Evolutionary conservation across 2,113 vertebrate species (phyloP).

Genomic region (Reinhardtius hippoglossoides): DNA sequence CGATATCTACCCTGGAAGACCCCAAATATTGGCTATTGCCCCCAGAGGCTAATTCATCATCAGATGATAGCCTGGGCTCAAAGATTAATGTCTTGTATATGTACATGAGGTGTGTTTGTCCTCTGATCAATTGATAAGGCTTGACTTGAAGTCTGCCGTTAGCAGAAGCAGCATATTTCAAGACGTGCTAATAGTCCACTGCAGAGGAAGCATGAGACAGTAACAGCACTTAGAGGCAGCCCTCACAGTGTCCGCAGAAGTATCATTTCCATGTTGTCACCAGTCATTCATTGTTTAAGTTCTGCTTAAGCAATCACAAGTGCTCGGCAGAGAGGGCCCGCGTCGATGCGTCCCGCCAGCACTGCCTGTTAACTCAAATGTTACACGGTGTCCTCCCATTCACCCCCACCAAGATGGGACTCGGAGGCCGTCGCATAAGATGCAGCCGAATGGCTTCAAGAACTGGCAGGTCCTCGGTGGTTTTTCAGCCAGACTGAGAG

Average conservation of each 20-base stretch:
- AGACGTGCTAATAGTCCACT: constrained; percentile 39
- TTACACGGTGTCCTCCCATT: constrained; percentile 70
- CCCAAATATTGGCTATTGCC: too few species aligned
- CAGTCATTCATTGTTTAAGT: constrained; percentile 66
- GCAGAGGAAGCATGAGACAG: constrained; percentile 36
- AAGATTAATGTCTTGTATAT: background rate
- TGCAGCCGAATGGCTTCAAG: constrained; percentile 64
- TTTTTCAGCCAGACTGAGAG: constrained; percentile 62
- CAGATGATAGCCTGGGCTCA: too few species aligned
- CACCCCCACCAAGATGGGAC: constrained; percentile 64
- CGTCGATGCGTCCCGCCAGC: constrained; percentile 43
- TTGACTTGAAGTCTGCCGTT: background rate
- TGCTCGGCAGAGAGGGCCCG: constrained; percentile 46
- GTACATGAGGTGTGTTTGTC: background rate
- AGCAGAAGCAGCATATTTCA: constrained; percentile 35
- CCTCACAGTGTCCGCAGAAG: constrained; percentile 47
- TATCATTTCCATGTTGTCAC: constrained; percentile 69
- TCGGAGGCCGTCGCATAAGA: constrained; percentile 66
- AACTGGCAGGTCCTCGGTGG: constrained; percentile 69
- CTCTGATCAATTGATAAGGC: constrained; percentile 12
- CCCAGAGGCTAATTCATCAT: too few species aligned
- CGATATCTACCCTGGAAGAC: too few species aligned
- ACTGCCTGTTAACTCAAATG: constrained; percentile 70
- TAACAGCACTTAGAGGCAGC: constrained; percentile 30
- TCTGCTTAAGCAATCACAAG: constrained; percentile 60